Evolutionary conservation across 2,113 vertebrate genomes (phyloP).

Genomic region (Heterocephalus glaber): DNA sequence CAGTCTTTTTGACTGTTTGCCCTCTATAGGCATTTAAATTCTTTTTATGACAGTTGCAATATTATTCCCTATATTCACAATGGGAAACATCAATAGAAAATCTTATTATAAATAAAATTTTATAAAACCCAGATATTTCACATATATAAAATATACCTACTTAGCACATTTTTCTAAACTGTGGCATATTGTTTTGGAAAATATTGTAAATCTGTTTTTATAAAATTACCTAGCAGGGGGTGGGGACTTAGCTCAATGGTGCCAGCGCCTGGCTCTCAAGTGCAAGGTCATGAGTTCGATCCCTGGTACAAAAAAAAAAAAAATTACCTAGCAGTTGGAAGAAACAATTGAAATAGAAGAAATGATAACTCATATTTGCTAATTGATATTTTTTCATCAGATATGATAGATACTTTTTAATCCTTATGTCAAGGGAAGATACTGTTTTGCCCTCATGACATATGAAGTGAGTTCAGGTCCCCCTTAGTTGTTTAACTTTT

Average conservation of each 20-base stretch:
- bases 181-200: neutral
- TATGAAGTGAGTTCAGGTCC: neutral
- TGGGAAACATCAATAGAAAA: neutral
- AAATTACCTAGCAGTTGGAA: neutral
- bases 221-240: neutral
- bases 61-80: neutral
- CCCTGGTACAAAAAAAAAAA: no score
- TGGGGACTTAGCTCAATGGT: no score
- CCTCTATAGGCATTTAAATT: neutral
- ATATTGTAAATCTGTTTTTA: neutral
- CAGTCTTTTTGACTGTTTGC: neutral
- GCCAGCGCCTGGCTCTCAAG: no score
- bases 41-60: neutral
- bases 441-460: neutral
- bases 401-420: neutral
- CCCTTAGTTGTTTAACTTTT: neutral
- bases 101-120: neutral
- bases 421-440: neutral
- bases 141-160: neutral
- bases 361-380: neutral
- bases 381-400: neutral
- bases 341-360: neutral
- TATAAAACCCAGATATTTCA: neutral
- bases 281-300: no score
- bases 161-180: constrained; percentile 23